A percentile compares a stretch with the other conserved stretches of the same genome.
Conservation (phyloP, 2,113 vertebrate genomes). For the Collichthys lucidus region DNA sequence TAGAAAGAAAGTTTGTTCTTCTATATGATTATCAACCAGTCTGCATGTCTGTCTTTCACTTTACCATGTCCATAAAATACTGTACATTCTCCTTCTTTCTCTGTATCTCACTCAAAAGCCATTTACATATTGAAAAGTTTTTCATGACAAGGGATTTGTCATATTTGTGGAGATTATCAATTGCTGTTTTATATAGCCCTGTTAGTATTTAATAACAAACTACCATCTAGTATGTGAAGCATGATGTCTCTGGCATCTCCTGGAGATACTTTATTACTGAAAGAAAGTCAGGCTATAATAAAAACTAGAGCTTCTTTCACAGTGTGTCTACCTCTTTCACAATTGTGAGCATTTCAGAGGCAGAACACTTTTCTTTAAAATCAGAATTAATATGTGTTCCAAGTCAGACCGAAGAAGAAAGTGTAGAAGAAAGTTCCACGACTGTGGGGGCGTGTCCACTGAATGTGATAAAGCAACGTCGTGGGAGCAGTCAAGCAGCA, state of each 20-base stretch:
- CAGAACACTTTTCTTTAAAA: too few species aligned
- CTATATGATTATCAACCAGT: neutral
- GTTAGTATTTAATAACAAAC: neutral
- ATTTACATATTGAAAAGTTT: neutral
- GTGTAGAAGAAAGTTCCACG: too few species aligned
- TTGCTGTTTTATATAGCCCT: neutral
- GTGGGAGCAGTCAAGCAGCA: too few species aligned
- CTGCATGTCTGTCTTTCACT: neutral
- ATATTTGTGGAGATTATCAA: neutral
- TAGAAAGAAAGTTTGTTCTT: neutral
- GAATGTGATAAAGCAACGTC: too few species aligned
- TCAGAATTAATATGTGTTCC: too few species aligned
- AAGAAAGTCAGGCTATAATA: neutral
- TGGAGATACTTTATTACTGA: neutral
- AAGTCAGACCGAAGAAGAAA: too few species aligned
- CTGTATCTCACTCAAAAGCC: neutral
- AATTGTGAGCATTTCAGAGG: neutral
- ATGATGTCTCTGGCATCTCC: neutral
- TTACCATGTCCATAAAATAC: neutral
- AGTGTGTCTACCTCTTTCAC: neutral
- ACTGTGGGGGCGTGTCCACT: too few species aligned
- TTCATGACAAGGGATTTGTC: neutral
- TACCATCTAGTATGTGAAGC: neutral
- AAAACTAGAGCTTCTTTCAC: neutral
- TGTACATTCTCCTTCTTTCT: neutral